Evolutionary conservation across 2,888 invertebrate species (phyloP), one percentile per base, ranked within the genome.

Genomic region (Fragum sueziense): DNA sequence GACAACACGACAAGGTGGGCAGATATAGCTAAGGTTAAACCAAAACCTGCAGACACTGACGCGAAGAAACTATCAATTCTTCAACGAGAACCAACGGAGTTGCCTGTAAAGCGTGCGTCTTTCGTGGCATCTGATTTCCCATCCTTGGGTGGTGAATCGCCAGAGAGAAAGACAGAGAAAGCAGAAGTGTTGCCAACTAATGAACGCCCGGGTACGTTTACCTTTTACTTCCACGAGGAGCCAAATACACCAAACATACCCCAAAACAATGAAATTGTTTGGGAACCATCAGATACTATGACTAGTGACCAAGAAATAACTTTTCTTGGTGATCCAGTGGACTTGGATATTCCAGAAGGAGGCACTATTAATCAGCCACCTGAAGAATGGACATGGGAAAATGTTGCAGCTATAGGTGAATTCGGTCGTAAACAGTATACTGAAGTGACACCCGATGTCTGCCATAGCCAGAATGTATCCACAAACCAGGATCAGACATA

Each of bases 1-100:
- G 34, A 37, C 17, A 62, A 67, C 25, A 76, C 61, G 20, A 70
- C 74, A 20, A 76, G 82, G 54, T 84, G 84, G 86, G 85, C 86
- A 0, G 87, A 87, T 67, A 74, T 85, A 41, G 82, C 85, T 14
- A 85, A 80, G 47, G 84, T 78, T n/a, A 52, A 47, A n/a, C 61
- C 61, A 3, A 71, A 61, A 25, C 11, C 34, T 11, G 11, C 22
- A 22, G 65, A 65, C 7, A 65, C 22, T 7, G 25, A 22, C 1
- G 41, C 41, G 41, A 62, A 34, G 2, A 41, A 25, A 20, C 9
- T 47, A 14, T 20, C 47, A 9, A 47, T 47, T 14, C 47, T 41
- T n/a, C 37, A 65, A n/a, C 37, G 41, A 3, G 41, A 37, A 25
- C 0, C 27, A n/a, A 65, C 3, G 22, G 65, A 65, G 4, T 9